phyloP scores from a whole-genome alignment of 2,888 invertebrate genomes.

The Camponotus fellah region DNA sequence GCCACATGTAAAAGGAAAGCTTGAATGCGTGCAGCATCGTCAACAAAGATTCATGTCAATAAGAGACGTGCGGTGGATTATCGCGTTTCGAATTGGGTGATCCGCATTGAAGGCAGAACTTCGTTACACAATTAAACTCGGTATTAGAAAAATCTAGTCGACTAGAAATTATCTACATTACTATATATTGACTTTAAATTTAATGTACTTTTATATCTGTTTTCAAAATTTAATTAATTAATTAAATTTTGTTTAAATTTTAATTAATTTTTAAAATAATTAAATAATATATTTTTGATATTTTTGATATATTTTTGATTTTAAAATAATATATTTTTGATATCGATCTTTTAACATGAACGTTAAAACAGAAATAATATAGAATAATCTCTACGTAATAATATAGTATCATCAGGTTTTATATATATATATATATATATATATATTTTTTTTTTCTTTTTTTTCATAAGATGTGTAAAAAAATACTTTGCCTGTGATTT shows the following conservation, averaged over 20 bases:
- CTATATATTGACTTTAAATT: background rate
- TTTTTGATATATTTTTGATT: background rate
- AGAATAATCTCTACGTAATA: background rate
- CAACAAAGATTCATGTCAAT: conserved; percentile 40
- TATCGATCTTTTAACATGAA: background rate
- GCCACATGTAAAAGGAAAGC: conserved; percentile 42
- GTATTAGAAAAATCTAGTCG: background rate
- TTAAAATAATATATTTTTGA: background rate
- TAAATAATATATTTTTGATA: background rate
- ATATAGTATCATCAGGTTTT: background rate
- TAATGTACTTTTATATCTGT: background rate
- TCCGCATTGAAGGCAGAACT: background rate
- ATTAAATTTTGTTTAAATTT: too few relatives aligned
- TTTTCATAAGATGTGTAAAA: background rate
- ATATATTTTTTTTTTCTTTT: background rate
- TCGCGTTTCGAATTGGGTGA: conserved; percentile 46
- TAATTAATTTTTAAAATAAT: background rate
- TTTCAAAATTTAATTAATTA: background rate
- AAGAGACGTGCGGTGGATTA: conserved; percentile 40
- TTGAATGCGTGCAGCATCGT: conserved; percentile 27
- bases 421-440: too few relatives aligned
- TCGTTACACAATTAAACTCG: conserved; percentile 7
- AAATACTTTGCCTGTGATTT: background rate
- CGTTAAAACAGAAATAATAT: background rate
- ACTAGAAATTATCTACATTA: conserved; percentile 15